These are phyloP conservation scores for Siniperca chuatsi DNA, from an alignment of 2,113 vertebrate species.

Conservation along the genomic window DNA sequence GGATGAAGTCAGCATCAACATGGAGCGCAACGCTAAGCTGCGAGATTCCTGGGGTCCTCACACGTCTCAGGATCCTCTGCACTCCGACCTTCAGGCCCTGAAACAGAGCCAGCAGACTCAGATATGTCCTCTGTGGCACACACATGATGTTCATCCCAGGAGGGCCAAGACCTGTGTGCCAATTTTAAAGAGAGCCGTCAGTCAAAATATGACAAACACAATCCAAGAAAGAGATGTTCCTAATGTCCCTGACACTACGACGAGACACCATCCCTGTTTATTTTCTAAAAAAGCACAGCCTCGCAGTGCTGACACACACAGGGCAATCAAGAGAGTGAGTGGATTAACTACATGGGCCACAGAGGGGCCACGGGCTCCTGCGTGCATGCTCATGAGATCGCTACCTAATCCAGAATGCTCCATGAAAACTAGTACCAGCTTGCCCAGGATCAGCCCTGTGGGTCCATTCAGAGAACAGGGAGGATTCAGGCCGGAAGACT, in stretches of 20 bases:
- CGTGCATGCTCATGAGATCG: conserved; percentile 24
- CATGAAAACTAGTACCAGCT: conserved; percentile 1
- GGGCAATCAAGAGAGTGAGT: fast-evolving
- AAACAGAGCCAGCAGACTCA: conserved; percentile 3
- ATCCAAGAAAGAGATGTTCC: conserved; percentile 55
- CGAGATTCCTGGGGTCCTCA: conserved; percentile 73
- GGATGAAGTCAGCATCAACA: conserved; percentile 59
- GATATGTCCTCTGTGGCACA: not conserved
- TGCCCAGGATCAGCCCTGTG: conserved; percentile 3
- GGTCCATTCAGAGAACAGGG: conserved; percentile 66
- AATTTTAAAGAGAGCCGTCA: conserved; percentile 70
- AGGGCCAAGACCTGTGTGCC: conserved; percentile 64
- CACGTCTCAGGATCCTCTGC: not conserved
- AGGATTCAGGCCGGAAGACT: conserved; percentile 72
- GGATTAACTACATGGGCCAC: conserved; percentile 38
- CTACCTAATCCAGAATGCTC: not conserved
- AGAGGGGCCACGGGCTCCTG: conserved; percentile 39
- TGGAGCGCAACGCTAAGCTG: conserved; percentile 57
- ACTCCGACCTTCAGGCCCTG: not conserved
- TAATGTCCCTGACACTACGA: conserved; percentile 65
- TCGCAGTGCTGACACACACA: not conserved
- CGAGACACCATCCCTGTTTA: conserved; percentile 15
- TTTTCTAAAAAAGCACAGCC: fast-evolving
- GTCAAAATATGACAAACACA: conserved; percentile 74
- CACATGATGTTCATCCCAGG: not conserved